Percentiles rank a stretch among this genome's conserved stretches.
These are phyloP conservation scores for Nomada ferruginata DNA, from an alignment of 2,888 invertebrate species.

Conservation along the genomic window DNA sequence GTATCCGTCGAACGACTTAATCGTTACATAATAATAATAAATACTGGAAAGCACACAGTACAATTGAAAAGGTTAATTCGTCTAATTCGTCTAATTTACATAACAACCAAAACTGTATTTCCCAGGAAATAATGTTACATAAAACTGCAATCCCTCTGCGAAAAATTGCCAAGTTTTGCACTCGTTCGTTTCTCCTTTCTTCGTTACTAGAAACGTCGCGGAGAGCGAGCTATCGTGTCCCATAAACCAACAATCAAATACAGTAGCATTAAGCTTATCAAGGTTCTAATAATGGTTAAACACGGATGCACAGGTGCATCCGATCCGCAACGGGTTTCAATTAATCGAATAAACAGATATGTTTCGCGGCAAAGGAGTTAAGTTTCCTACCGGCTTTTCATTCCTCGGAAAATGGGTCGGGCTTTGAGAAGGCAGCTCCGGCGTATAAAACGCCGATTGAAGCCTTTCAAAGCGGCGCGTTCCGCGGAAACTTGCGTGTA, in stretches of 20 bases:
- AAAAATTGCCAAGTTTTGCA: background rate
- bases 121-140: no score
- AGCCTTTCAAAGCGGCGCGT: constrained; percentile 59
- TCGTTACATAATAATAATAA: no score
- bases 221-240: no score
- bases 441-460: constrained; percentile 50
- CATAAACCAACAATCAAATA: background rate
- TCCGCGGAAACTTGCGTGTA: constrained; percentile 59
- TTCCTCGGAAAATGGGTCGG: constrained; percentile 49
- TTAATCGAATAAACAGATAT: constrained; percentile 49
- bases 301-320: constrained; percentile 29
- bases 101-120: no score
- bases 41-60: no score
- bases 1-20: background rate
- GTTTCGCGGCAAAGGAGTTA: constrained; percentile 28
- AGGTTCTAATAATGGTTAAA: constrained; percentile 13
- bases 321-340: constrained; percentile 50
- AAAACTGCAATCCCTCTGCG: background rate
- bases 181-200: background rate
- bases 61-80: no score
- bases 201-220: background rate
- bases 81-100: no score
- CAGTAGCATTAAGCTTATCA: background rate
- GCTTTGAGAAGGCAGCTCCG: constrained; percentile 50
- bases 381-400: constrained; percentile 41